These are phyloP conservation scores for Dromas ardeola DNA, from an alignment of 2,113 vertebrate genomes.

Conservation along the genomic window DNA sequence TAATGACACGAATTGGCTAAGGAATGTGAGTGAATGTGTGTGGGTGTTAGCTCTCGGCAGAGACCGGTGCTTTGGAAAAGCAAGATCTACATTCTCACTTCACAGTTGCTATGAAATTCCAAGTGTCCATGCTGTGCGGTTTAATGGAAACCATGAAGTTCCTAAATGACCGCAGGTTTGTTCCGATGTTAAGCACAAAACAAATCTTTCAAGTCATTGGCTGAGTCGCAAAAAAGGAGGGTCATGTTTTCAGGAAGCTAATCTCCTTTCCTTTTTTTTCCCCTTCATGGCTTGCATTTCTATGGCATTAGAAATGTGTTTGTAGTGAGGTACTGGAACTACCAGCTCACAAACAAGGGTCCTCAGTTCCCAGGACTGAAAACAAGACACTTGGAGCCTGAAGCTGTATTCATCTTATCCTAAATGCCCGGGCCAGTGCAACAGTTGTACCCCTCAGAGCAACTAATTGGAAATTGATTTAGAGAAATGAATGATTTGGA, in stretches of 20 bases:
- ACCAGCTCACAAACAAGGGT: slow-evolving; percentile 34
- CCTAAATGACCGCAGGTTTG: slow-evolving; percentile 25
- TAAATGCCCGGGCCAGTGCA: background rate
- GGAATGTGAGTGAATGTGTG: slow-evolving; percentile 27
- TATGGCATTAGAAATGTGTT: slow-evolving; percentile 55
- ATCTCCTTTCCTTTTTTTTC: background rate
- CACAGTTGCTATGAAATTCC: slow-evolving; percentile 49
- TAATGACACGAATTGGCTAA: background rate
- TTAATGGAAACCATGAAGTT: slow-evolving; percentile 65
- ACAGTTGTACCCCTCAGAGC: background rate
- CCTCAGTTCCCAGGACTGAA: slow-evolving; percentile 47
- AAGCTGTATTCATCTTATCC: background rate
- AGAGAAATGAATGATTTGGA: background rate
- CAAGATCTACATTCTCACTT: slow-evolving; percentile 19
- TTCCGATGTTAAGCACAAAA: slow-evolving; percentile 37
- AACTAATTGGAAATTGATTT: slow-evolving; percentile 26
- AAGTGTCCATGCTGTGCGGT: background rate
- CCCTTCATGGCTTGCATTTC: slow-evolving; percentile 50
- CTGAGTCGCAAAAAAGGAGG: slow-evolving; percentile 31
- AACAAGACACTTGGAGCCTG: slow-evolving; percentile 42
- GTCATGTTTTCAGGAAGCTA: slow-evolving; percentile 51
- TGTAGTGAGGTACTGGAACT: slow-evolving; percentile 53
- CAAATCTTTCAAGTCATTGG: slow-evolving; percentile 38
- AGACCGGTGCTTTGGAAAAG: background rate
- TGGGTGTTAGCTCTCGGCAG: slow-evolving; percentile 13